phyloP scores from a whole-genome alignment of 1,140 invertebrate species.

The Chionoecetes opilio region DNA sequence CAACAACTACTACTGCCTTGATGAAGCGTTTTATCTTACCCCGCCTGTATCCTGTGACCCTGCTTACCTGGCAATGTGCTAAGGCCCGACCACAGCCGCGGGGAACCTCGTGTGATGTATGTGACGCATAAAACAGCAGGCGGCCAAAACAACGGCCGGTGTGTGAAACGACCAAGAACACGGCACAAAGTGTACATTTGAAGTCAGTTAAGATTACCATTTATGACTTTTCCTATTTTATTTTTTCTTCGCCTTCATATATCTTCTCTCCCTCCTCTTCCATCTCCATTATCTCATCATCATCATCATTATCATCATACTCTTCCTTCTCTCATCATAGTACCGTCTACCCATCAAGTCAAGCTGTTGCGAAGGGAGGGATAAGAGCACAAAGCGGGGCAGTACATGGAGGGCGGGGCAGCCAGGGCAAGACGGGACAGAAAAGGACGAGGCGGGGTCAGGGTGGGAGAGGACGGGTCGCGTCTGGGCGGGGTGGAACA shows the following conservation, averaged over 20 bases:
- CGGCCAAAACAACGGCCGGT: background rate
- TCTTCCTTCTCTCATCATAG: too few relatives aligned
- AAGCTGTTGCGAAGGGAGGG: too few relatives aligned
- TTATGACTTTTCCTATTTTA: background rate
- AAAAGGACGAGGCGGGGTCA: background rate
- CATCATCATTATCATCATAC: too few relatives aligned
- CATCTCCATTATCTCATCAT: too few relatives aligned
- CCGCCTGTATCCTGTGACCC: background rate
- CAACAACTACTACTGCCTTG: conserved; percentile 17
- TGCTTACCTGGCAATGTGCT: background rate
- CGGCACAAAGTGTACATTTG: background rate
- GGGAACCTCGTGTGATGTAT: background rate
- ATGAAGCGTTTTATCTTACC: background rate
- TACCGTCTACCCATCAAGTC: too few relatives aligned
- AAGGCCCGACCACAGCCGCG: background rate
- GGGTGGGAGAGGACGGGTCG: background rate
- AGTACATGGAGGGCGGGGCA: background rate
- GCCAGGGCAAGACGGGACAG: background rate
- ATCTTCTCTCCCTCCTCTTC: background rate
- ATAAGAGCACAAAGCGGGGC: background rate
- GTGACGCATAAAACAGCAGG: background rate
- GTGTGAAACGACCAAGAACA: conserved; percentile 1
- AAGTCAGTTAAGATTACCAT: background rate
- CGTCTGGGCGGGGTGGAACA: background rate
- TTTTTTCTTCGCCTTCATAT: background rate